Base-by-base conservation (phyloP, 2,797 vertebrate genomes). In the Anguilla anguilla region DNA sequence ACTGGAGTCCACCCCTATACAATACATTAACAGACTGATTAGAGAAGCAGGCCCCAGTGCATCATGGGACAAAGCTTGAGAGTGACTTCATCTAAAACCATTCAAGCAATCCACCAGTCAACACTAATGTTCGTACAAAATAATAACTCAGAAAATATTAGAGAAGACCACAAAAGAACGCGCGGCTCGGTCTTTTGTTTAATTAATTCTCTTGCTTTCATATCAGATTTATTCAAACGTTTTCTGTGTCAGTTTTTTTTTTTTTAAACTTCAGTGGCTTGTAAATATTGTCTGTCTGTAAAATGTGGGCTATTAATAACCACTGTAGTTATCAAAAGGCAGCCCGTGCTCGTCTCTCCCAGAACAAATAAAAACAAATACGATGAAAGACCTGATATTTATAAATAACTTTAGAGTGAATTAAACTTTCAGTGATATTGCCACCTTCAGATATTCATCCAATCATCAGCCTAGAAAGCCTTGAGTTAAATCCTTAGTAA, bases 221-320 rank as follows among this genome's bases (percentile, higher is more conserved):
- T 11, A 17, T 19, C 11, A 19, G 11, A 77, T 77, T 77, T n/a
- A 51, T 49, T 81, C 22, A 3, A 35, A 74, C 22, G 9, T 4
- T 13, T 35, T 72, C n/a, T 72, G 67, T 72, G 67, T 17, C 10
- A 72, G 3, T 10, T 28, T 35, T 72, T 72, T 13, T 13, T 74
- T 35, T 74, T 74, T 69, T 72, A 17, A 22, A 74, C 28, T 74
- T 31, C 7, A 72, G 28, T 74, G 28, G 10, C 9, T 74, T 35
- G 35, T 19, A 77, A 43, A 77, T 39, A 77, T 43, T 43, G 13
- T 77, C 72, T 39, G 72, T 43, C 72, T 77, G 31, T 1, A 81
- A 81, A 31, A 81, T 43, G 17, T 25, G 39, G 35, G 77, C 39
- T 81, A 81, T 81, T 81, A 81, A 81, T 81, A 81, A 49, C 39